phyloP scores from a whole-genome alignment of 2,113 vertebrate species.

The Grammomys dolichurus region DNA sequence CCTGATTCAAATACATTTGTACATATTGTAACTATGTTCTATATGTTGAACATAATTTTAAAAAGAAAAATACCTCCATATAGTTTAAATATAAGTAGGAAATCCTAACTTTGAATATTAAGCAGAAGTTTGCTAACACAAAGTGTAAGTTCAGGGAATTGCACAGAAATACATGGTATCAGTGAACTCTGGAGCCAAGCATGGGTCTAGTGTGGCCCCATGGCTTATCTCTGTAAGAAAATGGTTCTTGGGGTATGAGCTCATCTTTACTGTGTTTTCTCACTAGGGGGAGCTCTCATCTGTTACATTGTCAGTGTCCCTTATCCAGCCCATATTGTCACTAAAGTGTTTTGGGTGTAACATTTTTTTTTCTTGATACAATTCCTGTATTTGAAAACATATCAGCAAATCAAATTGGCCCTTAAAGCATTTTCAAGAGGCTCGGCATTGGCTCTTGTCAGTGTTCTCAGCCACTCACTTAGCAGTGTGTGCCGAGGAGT shows the following conservation, averaged over 20 bases:
- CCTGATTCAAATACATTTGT: neutral
- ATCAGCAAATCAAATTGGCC: neutral
- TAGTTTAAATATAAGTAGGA: neutral
- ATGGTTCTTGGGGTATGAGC: neutral
- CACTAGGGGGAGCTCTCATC: neutral
- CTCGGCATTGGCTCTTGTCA: neutral
- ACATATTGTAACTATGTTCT: neutral
- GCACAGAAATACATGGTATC: conserved; percentile 34
- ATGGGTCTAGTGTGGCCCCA: neutral
- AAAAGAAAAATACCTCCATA: neutral
- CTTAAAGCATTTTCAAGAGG: neutral
- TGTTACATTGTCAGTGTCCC: neutral
- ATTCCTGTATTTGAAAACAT: conserved; percentile 33
- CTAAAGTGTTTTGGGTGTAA: neutral
- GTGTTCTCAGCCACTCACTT: neutral
- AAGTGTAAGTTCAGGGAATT: conserved; percentile 29
- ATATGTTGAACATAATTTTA: conserved; percentile 8
- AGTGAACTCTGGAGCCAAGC: neutral
- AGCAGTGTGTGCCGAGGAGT: no score
- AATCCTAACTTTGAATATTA: conserved; percentile 19
- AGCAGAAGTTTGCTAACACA: neutral
- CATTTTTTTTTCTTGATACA: neutral
- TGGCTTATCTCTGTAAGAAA: neutral
- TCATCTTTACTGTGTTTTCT: neutral
- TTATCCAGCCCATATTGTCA: neutral